Base-by-base conservation (phyloP, 2,888 invertebrate genomes). In the Thymelicus sylvestris region DNA sequence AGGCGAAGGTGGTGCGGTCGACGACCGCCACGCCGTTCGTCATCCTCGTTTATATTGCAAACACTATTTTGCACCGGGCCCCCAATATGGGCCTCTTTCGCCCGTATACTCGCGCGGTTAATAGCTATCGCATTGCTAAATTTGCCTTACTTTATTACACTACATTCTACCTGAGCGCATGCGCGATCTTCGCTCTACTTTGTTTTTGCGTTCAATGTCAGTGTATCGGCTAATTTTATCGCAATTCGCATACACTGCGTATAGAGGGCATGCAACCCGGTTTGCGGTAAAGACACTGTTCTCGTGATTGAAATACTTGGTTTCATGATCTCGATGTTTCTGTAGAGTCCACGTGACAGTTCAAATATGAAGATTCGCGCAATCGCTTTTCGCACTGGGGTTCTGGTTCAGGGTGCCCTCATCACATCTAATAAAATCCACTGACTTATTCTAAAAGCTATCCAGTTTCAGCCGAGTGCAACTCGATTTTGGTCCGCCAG, bases 131-230 rank as follows among this genome's bases (percentile, higher is more conserved):
- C 80, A 83, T 85, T 83, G 82, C 85, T 87, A 83, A 86, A 88
- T 85, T 80, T 84, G 83, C 83, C 80, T 81, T 48, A 69, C 64
- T 55, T 55, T 55, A 69, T 69, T 79, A 83, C 81, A 83, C 84
- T 69, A 67, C 52, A 78, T 81, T 74, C 81, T 82, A 89, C 88
- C 86, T 88, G 89, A 82, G 82, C 89, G 88, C 89, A 86, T 87
- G 90, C 90, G 91, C 87, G 77, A 81, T 82, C 78, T 84, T 83
- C 86, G 89, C 86, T 89, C 90, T 84, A 92, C 89, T 91, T 92
- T 91, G 91, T 91, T 92, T 91, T 92, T 90, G 89, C 92, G 92
- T 93, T 92, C 92, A 93, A 93, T 93, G 93, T 93, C 92, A 92
- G 91, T 88, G 89, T 92, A 92, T 90, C 89, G 86, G 89, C 92